Base-by-base conservation (phyloP, 2,888 invertebrate species). In the Hemithea aestivaria region DNA sequence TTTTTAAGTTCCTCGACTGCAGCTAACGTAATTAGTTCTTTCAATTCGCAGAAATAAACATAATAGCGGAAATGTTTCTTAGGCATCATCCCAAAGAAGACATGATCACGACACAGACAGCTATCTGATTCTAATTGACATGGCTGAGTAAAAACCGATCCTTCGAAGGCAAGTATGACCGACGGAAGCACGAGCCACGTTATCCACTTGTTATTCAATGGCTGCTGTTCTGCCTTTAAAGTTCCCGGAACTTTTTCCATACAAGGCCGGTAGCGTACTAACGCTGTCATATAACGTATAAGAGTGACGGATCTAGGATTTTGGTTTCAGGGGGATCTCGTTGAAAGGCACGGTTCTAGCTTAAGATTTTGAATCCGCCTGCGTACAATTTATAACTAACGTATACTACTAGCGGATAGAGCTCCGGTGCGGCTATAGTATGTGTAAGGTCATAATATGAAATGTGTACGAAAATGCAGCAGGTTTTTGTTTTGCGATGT, bases 121-220 rank as follows among this genome's bases (percentile, higher is more conserved):
- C 36, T 42, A 37, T 36, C 41, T 26, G 36, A 29, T 34, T 21
- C 28, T 36, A 29, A 29, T 30, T 32, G 38, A 27, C 28, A 35
- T 27, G 25, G 37, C 20, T 7, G 20, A 33, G 35, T 30, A 40
- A 34, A 38, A 53, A 31, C 29, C 41, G 47, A 51, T 37, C 30
- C 31, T 22, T 36, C 29, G 39, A 48, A 46, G 43, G 33, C 24
- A 24, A 10, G 22, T 25, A 35, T 41, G 40, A 39, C 42, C 56
- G 60, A 53, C 67, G 67, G 72, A 76, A 78, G 77, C 71, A 70
- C 68, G 62, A 56, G 58, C 61, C 59, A 64, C 67, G 69, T 66
- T 67, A 68, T 61, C 56, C 65, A 65, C 54, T 81, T 81, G 62
- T 63, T 78, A 82, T 82, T 78, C 81, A 53, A 59, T 53, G 50